Percentiles rank a stretch among this genome's conserved stretches.
These are phyloP conservation scores for Teleopsis dalmanni DNA, from an alignment of 1,140 invertebrate species.

Conservation along the genomic window DNA sequence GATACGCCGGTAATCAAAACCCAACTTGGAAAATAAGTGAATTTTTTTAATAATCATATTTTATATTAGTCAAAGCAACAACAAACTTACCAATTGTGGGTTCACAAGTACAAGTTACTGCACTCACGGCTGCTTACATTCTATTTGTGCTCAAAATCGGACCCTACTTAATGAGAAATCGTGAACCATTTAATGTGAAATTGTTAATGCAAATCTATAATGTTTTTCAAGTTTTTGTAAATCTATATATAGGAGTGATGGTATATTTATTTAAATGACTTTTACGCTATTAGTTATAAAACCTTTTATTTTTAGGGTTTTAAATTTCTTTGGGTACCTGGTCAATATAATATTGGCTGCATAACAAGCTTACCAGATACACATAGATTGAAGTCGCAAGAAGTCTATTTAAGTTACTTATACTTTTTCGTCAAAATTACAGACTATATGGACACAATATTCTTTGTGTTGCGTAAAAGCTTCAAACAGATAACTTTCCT, in stretches of 20 bases:
- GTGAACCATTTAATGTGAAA: slow-evolving; percentile 3
- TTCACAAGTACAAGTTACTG: too few relatives aligned
- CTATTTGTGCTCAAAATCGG: slow-evolving; percentile 1
- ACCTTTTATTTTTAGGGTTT: background rate
- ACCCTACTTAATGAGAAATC: slow-evolving; percentile 7
- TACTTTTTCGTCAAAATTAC: slow-evolving; percentile 37
- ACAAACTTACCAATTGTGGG: too few relatives aligned
- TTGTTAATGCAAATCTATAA: background rate
- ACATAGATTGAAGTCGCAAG: background rate
- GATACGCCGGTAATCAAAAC: too few relatives aligned
- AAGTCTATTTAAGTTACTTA: background rate
- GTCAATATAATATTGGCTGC: background rate
- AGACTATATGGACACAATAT: slow-evolving; percentile 54
- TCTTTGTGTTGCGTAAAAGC: slow-evolving; percentile 70
- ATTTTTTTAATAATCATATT: too few relatives aligned
- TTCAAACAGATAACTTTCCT: slow-evolving; percentile 68
- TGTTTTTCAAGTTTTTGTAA: background rate
- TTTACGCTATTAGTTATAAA: background rate
- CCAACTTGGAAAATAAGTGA: too few relatives aligned
- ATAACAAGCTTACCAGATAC: background rate
- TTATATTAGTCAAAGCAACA: too few relatives aligned
- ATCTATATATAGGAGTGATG: background rate
- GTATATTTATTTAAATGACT: background rate
- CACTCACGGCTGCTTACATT: too few relatives aligned
- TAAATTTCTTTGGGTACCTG: background rate